These are phyloP conservation scores for Cephalopachus bancanus DNA, from an alignment of 2,797 vertebrate species.

Conservation along the genomic window DNA sequence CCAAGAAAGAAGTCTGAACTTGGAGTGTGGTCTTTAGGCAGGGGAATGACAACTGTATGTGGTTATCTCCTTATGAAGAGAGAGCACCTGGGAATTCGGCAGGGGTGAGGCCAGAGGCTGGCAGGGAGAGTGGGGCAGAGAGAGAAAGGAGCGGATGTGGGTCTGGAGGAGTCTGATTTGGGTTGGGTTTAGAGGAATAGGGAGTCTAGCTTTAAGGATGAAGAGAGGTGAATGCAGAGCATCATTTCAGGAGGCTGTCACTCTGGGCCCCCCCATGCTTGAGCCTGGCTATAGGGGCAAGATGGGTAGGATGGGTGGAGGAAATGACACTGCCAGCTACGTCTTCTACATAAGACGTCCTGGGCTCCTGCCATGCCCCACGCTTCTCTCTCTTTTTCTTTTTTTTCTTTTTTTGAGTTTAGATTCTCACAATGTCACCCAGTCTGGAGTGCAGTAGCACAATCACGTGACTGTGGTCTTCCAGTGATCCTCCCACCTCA, in stretches of 20 bases:
- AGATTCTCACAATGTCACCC: too few relatives aligned
- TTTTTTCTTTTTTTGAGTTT: too few relatives aligned
- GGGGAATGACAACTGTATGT: neutral
- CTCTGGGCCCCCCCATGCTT: neutral
- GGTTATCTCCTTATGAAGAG: neutral
- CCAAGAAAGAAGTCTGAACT: neutral
- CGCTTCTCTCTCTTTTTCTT: too few relatives aligned
- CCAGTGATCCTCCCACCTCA: too few relatives aligned
- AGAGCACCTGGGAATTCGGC: neutral
- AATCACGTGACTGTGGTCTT: too few relatives aligned
- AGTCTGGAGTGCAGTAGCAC: too few relatives aligned
- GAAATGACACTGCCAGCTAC: neutral
- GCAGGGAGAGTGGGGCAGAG: neutral
- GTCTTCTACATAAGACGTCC: neutral
- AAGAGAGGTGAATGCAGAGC: neutral
- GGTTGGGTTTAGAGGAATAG: neutral
- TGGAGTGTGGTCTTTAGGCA: neutral
- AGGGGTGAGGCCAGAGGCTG: neutral
- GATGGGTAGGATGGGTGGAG: neutral
- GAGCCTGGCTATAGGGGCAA: neutral
- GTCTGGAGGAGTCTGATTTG: neutral
- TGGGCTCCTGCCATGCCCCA: accelerated
- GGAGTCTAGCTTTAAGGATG: neutral
- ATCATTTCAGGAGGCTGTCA: neutral
- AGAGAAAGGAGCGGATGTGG: neutral